These are phyloP conservation scores for Pleuronectes platessa DNA, from an alignment of 2,113 vertebrate species.

Conservation along the genomic window DNA sequence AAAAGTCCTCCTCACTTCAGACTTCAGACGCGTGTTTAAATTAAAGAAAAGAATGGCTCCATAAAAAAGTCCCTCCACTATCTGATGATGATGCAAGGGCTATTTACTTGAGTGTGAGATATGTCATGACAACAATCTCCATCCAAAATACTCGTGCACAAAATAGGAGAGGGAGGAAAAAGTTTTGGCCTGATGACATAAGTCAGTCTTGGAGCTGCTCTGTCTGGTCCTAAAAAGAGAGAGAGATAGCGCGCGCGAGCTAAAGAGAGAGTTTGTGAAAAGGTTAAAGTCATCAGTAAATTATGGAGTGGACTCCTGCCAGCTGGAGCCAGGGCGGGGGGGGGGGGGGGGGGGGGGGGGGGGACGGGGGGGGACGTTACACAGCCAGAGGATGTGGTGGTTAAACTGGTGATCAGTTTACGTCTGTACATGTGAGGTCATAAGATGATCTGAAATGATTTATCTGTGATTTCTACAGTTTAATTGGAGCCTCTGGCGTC, in stretches of 20 bases:
- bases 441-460: neutral
- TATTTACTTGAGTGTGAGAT: neutral
- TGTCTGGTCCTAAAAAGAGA: conserved; percentile 5
- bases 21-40: neutral
- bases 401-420: conserved; percentile 34
- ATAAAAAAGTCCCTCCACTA: neutral
- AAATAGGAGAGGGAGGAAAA: neutral
- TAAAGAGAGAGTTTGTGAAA: conserved; percentile 35
- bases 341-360: conserved; percentile 13
- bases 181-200: conserved; percentile 49
- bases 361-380: conserved; percentile 35
- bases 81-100: no score
- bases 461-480: no score
- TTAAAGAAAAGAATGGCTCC: neutral
- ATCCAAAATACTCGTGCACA: neutral
- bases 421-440: neutral
- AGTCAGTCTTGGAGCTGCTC: conserved; percentile 33
- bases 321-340: conserved; percentile 57
- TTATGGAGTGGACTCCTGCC: conserved; percentile 81
- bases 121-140: neutral
- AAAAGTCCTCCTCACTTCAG: conserved; percentile 18
- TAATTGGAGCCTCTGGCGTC: no score
- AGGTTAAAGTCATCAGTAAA: conserved; percentile 78
- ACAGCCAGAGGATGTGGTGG: conserved; percentile 22
- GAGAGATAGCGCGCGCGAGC: conserved; percentile 1